These are phyloP conservation scores for Ochropleura plecta DNA, from an alignment of 2,888 invertebrate genomes.

Conservation along the genomic window DNA sequence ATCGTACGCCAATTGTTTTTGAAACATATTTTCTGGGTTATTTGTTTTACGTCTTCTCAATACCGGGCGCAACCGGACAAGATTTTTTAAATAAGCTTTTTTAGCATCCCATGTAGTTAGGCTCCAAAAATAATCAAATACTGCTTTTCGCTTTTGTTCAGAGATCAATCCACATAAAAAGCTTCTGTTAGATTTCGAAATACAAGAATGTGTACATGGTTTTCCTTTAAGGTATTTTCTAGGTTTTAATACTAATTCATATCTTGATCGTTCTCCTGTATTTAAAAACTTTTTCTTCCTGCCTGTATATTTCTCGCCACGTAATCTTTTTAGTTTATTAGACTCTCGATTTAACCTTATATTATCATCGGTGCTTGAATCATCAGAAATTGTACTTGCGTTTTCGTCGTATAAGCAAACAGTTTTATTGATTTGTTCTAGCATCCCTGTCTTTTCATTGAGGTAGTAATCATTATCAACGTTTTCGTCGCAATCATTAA, in stretches of 20 bases:
- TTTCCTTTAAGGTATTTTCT: conserved; percentile 7
- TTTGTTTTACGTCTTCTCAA: conserved; percentile 1
- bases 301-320: conserved; percentile 13
- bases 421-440: too few relatives aligned
- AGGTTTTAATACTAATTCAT: neutral
- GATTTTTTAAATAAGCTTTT: conserved; percentile 9
- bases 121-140: conserved; percentile 9
- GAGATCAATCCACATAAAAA: conserved; percentile 7
- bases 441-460: neutral
- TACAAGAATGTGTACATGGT: conserved; percentile 10
- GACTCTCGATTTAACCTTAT: too few relatives aligned
- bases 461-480: conserved; percentile 2
- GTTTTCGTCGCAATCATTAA: neutral
- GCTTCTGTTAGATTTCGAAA: conserved; percentile 4
- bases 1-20: conserved; percentile 4
- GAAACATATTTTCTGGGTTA: neutral
- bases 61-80: neutral
- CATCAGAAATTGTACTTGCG: too few relatives aligned
- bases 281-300: neutral
- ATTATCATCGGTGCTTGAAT: too few relatives aligned
- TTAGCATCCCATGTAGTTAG: conserved; percentile 1
- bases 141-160: neutral
- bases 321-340: neutral
- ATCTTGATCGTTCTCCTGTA: neutral
- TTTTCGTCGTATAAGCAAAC: too few relatives aligned